Conservation (phyloP, 2,797 vertebrate species). For the Eremophila alpestris region DNA sequence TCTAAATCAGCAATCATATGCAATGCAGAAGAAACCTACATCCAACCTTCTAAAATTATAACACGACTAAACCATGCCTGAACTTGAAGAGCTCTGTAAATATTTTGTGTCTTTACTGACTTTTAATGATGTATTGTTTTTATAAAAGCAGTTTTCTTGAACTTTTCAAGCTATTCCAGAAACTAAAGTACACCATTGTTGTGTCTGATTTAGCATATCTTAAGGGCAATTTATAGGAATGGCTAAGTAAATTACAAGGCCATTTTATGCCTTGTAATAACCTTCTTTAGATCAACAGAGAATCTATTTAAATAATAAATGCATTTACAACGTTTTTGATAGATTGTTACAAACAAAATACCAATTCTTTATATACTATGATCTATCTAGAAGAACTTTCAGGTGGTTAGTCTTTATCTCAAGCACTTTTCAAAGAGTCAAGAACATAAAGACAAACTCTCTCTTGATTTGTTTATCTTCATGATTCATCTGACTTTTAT, state of each 20-base stretch:
- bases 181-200: background rate
- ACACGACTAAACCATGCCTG: background rate
- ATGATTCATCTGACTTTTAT: background rate
- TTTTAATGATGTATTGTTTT: conserved; percentile 23
- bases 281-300: background rate
- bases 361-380: background rate
- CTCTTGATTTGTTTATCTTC: background rate
- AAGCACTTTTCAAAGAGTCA: background rate
- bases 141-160: background rate
- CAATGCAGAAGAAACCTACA: background rate
- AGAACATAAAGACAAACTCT: background rate
- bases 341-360: background rate
- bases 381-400: background rate
- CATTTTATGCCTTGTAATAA: background rate
- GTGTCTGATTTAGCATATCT: background rate
- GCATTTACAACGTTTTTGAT: background rate
- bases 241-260: background rate
- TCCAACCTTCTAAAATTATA: background rate
- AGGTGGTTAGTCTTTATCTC: background rate
- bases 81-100: conserved; percentile 29
- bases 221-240: background rate
- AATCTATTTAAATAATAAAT: background rate
- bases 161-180: background rate
- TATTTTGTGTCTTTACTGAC: conserved; percentile 37
- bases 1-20: background rate